Evolutionary conservation across 2,888 invertebrate genomes (phyloP).

Genomic region (Urechis unicinctus): DNA sequence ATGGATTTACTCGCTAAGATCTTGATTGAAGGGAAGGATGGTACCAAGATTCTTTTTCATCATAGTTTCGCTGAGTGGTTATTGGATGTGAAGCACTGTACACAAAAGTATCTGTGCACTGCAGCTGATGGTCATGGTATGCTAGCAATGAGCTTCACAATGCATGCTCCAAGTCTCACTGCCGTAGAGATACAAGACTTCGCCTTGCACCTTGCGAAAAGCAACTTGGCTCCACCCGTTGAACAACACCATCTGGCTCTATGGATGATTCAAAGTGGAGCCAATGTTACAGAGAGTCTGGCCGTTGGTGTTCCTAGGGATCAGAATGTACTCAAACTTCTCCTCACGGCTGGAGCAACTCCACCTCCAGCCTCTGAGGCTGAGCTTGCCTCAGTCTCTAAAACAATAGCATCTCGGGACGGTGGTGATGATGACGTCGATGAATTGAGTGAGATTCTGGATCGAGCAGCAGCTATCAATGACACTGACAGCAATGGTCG

Average conservation of each 20-base stretch:
- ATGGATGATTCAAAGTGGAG: constrained; percentile 62
- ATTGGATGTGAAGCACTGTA: constrained; percentile 94
- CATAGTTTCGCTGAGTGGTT: constrained; percentile 94
- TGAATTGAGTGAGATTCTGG: constrained; percentile 60
- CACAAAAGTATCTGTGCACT: constrained; percentile 76
- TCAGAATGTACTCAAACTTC: constrained; percentile 57
- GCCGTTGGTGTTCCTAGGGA: constrained; percentile 39
- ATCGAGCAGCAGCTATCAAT: constrained; percentile 56
- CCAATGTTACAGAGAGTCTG: constrained; percentile 39
- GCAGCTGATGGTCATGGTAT: constrained; percentile 73
- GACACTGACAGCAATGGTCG: constrained; percentile 56
- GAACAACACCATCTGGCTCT: constrained; percentile 62
- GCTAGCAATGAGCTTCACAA: constrained; percentile 61
- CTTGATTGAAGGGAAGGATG: constrained; percentile 68
- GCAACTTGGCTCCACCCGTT: constrained; percentile 39
- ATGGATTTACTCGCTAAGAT: constrained; percentile 38
- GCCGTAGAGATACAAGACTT: constrained; percentile 51
- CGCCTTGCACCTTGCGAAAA: constrained; percentile 53
- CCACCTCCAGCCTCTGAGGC: constrained; percentile 60
- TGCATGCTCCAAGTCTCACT: constrained; percentile 53
- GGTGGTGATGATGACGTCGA: constrained; percentile 5
- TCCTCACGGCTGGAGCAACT: constrained; percentile 85
- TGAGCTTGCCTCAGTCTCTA: constrained; percentile 3
- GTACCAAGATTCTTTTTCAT: constrained; percentile 69
- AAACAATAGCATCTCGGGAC: background rate